phyloP scores from a whole-genome alignment of 1,140 invertebrate species.

The Drosophila sturtevanti region DNA sequence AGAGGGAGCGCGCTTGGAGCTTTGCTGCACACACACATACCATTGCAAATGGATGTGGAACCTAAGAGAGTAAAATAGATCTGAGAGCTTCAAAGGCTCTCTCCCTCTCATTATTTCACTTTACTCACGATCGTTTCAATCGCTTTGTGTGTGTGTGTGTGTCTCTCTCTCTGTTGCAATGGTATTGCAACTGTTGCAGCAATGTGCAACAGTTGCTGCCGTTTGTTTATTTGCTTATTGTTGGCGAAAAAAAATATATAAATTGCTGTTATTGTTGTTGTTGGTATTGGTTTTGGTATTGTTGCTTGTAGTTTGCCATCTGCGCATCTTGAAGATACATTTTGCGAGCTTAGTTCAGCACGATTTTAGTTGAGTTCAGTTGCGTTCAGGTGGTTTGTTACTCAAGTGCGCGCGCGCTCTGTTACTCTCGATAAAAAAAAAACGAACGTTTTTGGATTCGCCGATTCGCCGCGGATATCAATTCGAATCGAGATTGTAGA shows the following conservation, averaged over 20 bases:
- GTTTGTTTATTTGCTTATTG: constrained; percentile 76
- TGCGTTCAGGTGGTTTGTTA: constrained; percentile 74
- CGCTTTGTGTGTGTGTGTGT: constrained; percentile 26
- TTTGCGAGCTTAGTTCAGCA: constrained; percentile 45
- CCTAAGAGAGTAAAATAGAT: constrained; percentile 56
- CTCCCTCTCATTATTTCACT: too few species aligned
- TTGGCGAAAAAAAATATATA: constrained; percentile 49
- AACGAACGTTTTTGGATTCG: constrained; percentile 9
- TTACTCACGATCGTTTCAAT: constrained; percentile 58
- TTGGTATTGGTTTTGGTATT: too few species aligned
- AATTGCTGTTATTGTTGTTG: constrained; percentile 47
- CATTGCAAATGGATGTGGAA: constrained; percentile 63
- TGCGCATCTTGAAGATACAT: constrained; percentile 77
- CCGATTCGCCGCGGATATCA: not conserved
- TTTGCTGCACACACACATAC: constrained; percentile 32
- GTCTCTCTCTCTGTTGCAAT: constrained; percentile 21
- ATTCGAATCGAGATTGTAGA: not conserved
- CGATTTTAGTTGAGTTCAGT: constrained; percentile 62
- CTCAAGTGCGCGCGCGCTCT: constrained; percentile 76
- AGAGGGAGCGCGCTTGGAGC: not conserved
- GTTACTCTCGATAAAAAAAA: constrained; percentile 35
- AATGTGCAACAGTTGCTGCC: constrained; percentile 49
- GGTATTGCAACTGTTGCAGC: constrained; percentile 37
- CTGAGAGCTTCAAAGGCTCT: not conserved
- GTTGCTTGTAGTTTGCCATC: constrained; percentile 52